Conservation (phyloP, 2,888 invertebrate species). For the Halocaridina rubra region DNA sequence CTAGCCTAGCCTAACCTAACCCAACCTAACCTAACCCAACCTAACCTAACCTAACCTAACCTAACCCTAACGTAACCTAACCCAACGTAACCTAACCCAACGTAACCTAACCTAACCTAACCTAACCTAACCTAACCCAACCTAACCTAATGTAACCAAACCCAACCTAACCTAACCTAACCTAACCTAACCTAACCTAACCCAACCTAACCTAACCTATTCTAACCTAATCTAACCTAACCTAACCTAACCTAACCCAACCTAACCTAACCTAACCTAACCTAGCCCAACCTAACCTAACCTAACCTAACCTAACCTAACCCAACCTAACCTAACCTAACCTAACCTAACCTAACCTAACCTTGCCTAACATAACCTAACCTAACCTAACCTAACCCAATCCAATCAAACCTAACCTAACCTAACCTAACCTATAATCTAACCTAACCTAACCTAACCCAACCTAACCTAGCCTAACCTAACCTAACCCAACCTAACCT, state of each 20-base stretch:
- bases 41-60: background rate
- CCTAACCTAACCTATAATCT: slow-evolving; percentile 12
- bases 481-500: slow-evolving; percentile 14
- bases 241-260: slow-evolving; percentile 46
- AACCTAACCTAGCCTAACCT: slow-evolving; percentile 49
- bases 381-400: slow-evolving; percentile 25
- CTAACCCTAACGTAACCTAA: background rate
- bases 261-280: slow-evolving; percentile 45
- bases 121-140: background rate
- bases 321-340: slow-evolving; percentile 45
- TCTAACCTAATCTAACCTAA: slow-evolving; percentile 29
- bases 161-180: slow-evolving; percentile 39
- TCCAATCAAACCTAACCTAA: background rate
- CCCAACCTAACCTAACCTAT: slow-evolving; percentile 43
- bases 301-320: slow-evolving; percentile 33
- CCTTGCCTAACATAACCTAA: background rate
- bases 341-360: slow-evolving; percentile 56
- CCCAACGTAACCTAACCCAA: background rate
- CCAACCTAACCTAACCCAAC: background rate
- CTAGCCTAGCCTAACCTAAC: background rate
- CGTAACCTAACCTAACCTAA: background rate
- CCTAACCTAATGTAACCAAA: background rate
- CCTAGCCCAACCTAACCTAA: slow-evolving; percentile 19
- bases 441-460: slow-evolving; percentile 49
- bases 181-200: slow-evolving; percentile 44